Conservation (phyloP, 2,113 vertebrate species). For the Phaethon lepturus region DNA sequence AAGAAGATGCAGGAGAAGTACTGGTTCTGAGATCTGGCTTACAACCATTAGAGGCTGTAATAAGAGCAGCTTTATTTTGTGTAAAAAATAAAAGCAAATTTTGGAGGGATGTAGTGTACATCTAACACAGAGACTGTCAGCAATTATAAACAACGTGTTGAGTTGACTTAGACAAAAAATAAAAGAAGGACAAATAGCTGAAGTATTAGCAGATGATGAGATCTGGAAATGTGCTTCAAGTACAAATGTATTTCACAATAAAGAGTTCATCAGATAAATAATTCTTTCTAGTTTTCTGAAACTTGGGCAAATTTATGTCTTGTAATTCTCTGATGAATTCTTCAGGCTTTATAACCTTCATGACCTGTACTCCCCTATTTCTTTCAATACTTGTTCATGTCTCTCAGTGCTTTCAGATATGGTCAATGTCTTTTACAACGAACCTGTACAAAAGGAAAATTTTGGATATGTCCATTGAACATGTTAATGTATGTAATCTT, state of each 20-base stretch:
- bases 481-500: not conserved
- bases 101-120: not conserved
- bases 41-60: not conserved
- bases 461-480: not conserved
- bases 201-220: conserved; percentile 22
- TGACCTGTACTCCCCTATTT: not conserved
- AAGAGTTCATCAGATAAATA: not conserved
- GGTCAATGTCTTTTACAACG: not conserved
- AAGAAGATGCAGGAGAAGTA: not conserved
- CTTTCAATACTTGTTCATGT: not conserved
- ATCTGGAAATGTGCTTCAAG: not conserved
- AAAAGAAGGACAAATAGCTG: conserved; percentile 34
- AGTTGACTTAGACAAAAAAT: conserved; percentile 6
- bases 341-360: not conserved
- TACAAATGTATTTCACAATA: conserved; percentile 4
- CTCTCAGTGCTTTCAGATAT: not conserved
- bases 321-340: not conserved
- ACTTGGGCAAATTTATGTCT: not conserved
- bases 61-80: conserved; percentile 34
- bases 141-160: conserved; percentile 22
- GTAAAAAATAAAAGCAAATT: conserved; percentile 27
- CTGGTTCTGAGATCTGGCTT: not conserved
- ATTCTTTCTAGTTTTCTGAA: not conserved
- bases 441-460: not conserved
- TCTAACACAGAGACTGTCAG: conserved; percentile 11